Conservation (phyloP, 2,113 vertebrate genomes). For the Ivindomyrus marchei region DNA sequence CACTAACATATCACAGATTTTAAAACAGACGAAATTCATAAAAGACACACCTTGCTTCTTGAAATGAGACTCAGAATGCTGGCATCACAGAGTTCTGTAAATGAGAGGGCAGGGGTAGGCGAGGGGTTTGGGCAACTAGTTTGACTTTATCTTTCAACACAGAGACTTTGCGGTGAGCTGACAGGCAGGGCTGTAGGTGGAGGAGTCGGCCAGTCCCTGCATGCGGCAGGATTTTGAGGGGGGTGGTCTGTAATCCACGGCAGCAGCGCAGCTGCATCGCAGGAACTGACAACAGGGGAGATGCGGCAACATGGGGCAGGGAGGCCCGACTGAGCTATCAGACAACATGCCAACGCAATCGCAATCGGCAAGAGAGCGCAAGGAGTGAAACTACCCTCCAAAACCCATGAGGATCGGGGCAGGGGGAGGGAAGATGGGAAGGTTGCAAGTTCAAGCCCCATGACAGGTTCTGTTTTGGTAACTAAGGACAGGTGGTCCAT, state of each 20-base stretch:
- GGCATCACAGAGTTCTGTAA: neutral
- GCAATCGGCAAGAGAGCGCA: neutral
- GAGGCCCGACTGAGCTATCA: neutral
- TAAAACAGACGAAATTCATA: constrained; percentile 38
- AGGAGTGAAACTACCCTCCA: neutral
- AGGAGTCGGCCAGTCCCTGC: constrained; percentile 29
- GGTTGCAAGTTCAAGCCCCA: neutral
- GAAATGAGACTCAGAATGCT: neutral
- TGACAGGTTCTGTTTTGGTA: neutral
- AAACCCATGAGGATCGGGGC: neutral
- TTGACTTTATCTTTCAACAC: constrained; percentile 38
- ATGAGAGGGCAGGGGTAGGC: constrained; percentile 32
- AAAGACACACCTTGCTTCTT: neutral
- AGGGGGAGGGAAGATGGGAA: neutral
- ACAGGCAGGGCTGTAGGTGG: constrained; percentile 34
- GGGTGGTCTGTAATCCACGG: constrained; percentile 32
- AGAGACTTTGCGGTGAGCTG: constrained; percentile 54
- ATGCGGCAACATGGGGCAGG: neutral
- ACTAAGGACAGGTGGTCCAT: neutral
- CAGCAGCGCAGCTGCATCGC: constrained; percentile 44
- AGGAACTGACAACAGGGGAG: neutral
- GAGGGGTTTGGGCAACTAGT: constrained; percentile 62
- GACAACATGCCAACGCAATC: neutral
- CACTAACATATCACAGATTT: constrained; percentile 14
- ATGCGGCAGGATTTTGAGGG: neutral